Base-by-base conservation (phyloP, 2,888 invertebrate genomes). In the Conomelus anceps region DNA sequence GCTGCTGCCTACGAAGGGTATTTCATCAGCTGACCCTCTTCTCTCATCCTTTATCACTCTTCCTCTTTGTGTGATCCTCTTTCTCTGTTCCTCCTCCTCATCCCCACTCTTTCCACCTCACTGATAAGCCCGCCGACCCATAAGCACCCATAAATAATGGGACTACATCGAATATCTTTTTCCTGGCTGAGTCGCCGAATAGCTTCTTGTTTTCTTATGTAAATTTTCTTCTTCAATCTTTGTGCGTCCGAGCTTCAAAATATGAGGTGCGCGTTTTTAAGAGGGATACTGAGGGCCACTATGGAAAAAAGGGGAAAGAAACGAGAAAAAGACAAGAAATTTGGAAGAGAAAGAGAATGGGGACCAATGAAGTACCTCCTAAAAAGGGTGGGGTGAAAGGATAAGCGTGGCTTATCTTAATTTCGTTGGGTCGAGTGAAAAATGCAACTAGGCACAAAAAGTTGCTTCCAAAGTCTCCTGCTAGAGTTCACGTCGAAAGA, bases 191-290 rank as follows among this genome's bases (percentile, higher is more conserved):
- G 23, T 24, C 63, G n/a, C 63, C 86, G 26, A 23, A 23, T 23
- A 84, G 23, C 84, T 87, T 23, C 89, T 41, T 89, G 90, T 91
- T 91, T 91, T 91, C 91, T 91, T 90, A 91, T 91, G 91, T 90
- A 91, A 91, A 91, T 91, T 90, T 88, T 88, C 88, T 22, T 90
- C 90, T 89, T 89, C 63, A 63, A 63, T 63, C 63, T 63, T n/a
- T 20, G 3, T 13, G 63, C n/a, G 63, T 63, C 63, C 63, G 63
- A 63, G 63, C 63, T 89, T 23, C 13, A n/a, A 63, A 63, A 63
- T 63, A 63, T 63, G 63, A 63, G 63, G 63, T 63, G 63, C 13
- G 63, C 63, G 20, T 63, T 63, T 63, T 63, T 63, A 63, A 63
- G 63, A n/a, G 63, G 63, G n/a, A 63, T 63, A 63, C 63, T 63